Evolutionary conservation across 2,888 invertebrate genomes (phyloP), one percentile per base, ranked within the genome.

Genomic region (Panorpa germanica): DNA sequence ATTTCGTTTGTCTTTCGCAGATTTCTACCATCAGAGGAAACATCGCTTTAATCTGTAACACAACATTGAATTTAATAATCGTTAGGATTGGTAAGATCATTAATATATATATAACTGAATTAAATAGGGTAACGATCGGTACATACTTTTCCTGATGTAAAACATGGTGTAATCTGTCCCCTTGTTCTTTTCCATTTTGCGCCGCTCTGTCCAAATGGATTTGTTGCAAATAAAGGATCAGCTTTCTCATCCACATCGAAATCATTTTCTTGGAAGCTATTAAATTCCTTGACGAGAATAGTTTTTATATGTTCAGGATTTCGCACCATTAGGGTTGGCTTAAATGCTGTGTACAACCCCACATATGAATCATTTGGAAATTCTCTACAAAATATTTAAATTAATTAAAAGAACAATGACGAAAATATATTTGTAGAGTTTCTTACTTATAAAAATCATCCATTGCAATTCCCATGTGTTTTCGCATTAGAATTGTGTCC

Each of bases 81-180:
- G n/a, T n/a, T n/a, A n/a, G n/a, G n/a, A n/a, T n/a, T n/a, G n/a
- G n/a, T n/a, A n/a, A 21, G n/a, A 4, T 21, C 11, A 21, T 4
- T 5, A 21, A 21, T 21, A 10, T 21, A 21, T 21, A 4, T 4
- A n/a, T 10, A 8, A 21, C 21, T 4, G 4, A 10, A 21, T 8
- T 21, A 5, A 21, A 10, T 21, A 21, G 11, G n/a, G 21, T n/a
- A 21, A 5, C n/a, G n/a, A 4, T 10, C 21, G 8, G 6, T 26
- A 16, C 17, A 23, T 42, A 49, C 48, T 38, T 57, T 59, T 19
- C 50, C 55, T 9, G 48, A 46, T 3, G 57, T 54, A 31, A 60
- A 59, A 5, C 48, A 47, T 0, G 55, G 51, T 3, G 55, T 50
- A 8, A 59, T 33, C 34, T 48, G 47, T 3, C 39, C 35, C 16